Conservation (phyloP, 2,888 invertebrate genomes). For the Leptodirus hochenwartii region DNA sequence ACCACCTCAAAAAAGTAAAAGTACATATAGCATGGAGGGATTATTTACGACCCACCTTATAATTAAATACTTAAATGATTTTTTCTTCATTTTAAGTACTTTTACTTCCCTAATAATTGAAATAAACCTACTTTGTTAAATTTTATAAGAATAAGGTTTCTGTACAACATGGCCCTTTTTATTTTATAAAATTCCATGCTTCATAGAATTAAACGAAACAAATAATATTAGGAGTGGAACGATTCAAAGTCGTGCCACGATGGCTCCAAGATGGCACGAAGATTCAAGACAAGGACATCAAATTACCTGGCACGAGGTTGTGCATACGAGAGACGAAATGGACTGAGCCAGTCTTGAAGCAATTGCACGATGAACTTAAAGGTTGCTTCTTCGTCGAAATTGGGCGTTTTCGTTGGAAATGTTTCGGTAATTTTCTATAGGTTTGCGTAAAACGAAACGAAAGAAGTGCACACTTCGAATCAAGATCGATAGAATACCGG, state of each 20-base stretch:
- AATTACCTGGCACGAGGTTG: slow-evolving; percentile 25
- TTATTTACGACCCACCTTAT: no score
- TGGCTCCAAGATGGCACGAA: slow-evolving; percentile 28
- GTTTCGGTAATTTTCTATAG: no score
- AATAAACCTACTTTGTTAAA: no score
- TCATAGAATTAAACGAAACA: no score
- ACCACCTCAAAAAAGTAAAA: not conserved
- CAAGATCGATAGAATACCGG: slow-evolving; percentile 4
- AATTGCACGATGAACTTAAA: slow-evolving; percentile 39
- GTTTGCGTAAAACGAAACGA: not conserved
- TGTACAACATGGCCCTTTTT: no score
- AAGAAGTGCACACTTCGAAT: slow-evolving; percentile 8
- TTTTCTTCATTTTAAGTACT: no score
- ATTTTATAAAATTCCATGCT: no score
- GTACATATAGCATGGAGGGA: no score
- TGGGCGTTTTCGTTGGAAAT: not conserved
- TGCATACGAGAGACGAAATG: slow-evolving; percentile 45
- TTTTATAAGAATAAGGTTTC: no score
- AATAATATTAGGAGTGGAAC: slow-evolving; percentile 27
- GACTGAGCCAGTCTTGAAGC: slow-evolving; percentile 40
- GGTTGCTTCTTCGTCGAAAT: slow-evolving; percentile 27
- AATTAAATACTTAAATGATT: no score
- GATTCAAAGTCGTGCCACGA: slow-evolving; percentile 29
- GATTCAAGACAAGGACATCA: slow-evolving; percentile 30
- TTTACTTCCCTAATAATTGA: no score